Conservation (phyloP, 1,140 invertebrate species). For the Drosophila asahinai region DNA sequence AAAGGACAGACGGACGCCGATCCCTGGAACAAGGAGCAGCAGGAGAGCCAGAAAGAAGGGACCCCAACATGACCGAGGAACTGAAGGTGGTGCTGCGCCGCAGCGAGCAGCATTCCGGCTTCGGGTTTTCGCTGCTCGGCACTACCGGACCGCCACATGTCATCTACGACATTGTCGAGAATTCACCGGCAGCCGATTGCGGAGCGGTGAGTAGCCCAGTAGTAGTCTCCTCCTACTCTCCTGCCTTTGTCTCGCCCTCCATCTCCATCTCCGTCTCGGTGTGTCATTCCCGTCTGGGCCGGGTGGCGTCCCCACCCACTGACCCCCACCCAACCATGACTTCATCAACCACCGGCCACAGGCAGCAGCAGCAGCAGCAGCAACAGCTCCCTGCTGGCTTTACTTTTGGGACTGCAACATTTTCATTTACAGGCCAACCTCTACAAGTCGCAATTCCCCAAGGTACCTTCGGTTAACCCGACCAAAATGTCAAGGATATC, state of each 20-base stretch:
- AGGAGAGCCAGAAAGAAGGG: constrained; percentile 22
- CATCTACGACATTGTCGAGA: constrained; percentile 96
- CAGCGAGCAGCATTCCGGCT: constrained; percentile 90
- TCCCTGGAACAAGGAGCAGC: constrained; percentile 23
- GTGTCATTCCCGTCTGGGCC: constrained; percentile 47
- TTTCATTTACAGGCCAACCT: constrained; percentile 19
- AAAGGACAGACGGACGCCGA: constrained; percentile 45
- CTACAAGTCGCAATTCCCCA: constrained; percentile 5
- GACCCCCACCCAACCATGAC: constrained; percentile 31
- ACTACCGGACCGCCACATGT: constrained; percentile 95
- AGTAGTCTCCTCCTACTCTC: neutral
- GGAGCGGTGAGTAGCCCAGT: constrained; percentile 90
- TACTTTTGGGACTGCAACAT: constrained; percentile 40
- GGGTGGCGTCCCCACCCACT: constrained; percentile 8
- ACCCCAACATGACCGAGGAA: constrained; percentile 91
- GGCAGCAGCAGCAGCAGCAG: constrained; percentile 15
- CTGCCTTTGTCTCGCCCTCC: constrained; percentile 5
- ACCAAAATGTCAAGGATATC: constrained; percentile 3
- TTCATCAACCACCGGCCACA: constrained; percentile 42
- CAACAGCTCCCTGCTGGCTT: constrained; percentile 40
- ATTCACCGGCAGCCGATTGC: constrained; percentile 94
- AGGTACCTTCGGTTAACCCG: constrained; percentile 1
- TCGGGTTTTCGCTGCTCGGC: constrained; percentile 95
- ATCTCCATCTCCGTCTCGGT: constrained; percentile 13
- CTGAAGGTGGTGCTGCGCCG: constrained; percentile 93